Percentiles rank a stretch among this genome's conserved stretches.
phyloP scores from a whole-genome alignment of 2,888 invertebrate species.

The Xestia sexstrigata region DNA sequence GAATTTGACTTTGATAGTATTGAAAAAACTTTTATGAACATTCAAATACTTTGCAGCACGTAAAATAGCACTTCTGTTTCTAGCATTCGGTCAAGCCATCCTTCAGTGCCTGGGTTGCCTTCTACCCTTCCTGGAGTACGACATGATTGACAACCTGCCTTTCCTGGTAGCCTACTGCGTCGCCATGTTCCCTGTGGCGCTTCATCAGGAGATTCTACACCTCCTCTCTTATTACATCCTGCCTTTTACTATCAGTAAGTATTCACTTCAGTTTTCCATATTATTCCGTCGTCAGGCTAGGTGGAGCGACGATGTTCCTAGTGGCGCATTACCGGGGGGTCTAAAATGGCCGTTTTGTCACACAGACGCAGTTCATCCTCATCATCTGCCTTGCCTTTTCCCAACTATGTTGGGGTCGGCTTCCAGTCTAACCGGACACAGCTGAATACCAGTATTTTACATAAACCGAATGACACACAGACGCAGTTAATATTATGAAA shows the following conservation, averaged over 20 bases:
- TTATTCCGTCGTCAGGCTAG: not conserved
- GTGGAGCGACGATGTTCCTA: not conserved
- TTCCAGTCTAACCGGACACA: no score
- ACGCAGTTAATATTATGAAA: no score
- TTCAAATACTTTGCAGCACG: not conserved
- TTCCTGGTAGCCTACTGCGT: conserved; percentile 98
- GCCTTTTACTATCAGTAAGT: conserved; percentile 98
- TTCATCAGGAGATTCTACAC: conserved; percentile 98
- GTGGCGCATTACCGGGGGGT: not conserved
- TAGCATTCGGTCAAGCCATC: conserved; percentile 98
- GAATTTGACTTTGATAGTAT: not conserved
- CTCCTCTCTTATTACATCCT: conserved; percentile 98
- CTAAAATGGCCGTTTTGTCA: no score
- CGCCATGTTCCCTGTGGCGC: conserved; percentile 96
- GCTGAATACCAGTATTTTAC: no score
- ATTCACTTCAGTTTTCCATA: not conserved
- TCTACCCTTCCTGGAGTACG: conserved; percentile 98
- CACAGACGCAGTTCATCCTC: no score
- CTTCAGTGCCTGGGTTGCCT: conserved; percentile 98
- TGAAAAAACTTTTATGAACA: not conserved
- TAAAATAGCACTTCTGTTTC: conserved; percentile 68
- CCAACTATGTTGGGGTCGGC: no score
- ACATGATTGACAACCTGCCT: conserved; percentile 98
- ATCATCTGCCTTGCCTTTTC: no score
- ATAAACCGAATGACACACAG: no score